A percentile compares a stretch with the other conserved stretches of the same genome.
These are phyloP conservation scores for Alectura lathami DNA, from an alignment of 2,113 vertebrate genomes.

Conservation along the genomic window DNA sequence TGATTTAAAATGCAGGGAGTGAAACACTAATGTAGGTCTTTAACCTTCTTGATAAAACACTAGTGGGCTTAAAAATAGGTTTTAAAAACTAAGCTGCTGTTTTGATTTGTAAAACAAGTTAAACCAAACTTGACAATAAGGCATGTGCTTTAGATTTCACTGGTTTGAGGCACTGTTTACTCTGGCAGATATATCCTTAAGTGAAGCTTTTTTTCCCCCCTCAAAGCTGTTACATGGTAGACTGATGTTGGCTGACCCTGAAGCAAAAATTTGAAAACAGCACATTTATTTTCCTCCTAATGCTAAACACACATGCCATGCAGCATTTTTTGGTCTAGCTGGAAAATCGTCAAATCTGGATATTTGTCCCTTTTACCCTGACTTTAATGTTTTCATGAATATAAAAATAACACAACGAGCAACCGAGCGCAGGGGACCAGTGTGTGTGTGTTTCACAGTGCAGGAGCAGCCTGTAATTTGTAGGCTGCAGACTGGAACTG, in stretches of 20 bases:
- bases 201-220: constrained; percentile 62
- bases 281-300: constrained; percentile 75
- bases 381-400: constrained; percentile 39
- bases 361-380: constrained; percentile 63
- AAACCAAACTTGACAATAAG: constrained; percentile 77
- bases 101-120: constrained; percentile 76
- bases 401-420: constrained; percentile 36
- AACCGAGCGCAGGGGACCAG: not conserved
- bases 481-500: not conserved
- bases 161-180: constrained; percentile 77
- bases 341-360: constrained; percentile 64
- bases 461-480: constrained; percentile 5
- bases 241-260: constrained; percentile 70
- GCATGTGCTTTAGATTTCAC: constrained; percentile 79
- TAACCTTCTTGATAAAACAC: constrained; percentile 55
- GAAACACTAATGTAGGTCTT: constrained; percentile 34
- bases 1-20: constrained; percentile 21
- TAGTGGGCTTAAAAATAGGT: constrained; percentile 65
- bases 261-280: constrained; percentile 76
- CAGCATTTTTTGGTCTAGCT: constrained; percentile 61
- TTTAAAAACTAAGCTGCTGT: constrained; percentile 72
- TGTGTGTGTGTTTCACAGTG: not conserved
- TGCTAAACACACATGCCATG: constrained; percentile 68
- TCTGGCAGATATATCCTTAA: constrained; percentile 72
- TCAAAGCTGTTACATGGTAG: constrained; percentile 73